phyloP scores from a whole-genome alignment of 2,797 vertebrate genomes.

The Neomorphus geoffroyi region DNA sequence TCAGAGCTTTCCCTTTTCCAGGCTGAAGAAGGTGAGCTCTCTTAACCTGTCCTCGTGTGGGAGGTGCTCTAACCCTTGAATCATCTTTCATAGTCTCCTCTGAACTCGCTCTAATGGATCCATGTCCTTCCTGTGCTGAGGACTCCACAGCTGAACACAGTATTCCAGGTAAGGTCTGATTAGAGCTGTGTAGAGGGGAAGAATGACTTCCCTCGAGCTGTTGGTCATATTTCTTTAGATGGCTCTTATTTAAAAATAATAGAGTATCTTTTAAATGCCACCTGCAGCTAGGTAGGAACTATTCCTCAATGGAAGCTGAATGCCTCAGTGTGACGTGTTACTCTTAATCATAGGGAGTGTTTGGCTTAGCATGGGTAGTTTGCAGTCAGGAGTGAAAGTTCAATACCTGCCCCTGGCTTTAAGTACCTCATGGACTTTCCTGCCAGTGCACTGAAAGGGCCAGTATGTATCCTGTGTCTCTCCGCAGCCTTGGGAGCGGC shows the following conservation, averaged over 20 bases:
- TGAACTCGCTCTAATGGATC: too few relatives aligned
- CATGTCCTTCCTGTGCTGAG: too few relatives aligned
- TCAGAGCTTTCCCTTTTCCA: too few relatives aligned
- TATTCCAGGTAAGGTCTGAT: too few relatives aligned
- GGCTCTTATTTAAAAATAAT: neutral
- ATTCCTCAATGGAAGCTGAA: neutral
- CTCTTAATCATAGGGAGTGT: neutral
- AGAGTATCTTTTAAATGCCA: neutral
- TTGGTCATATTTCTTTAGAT: neutral
- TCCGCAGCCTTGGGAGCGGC: neutral
- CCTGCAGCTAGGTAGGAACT: neutral
- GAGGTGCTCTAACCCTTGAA: too few relatives aligned
- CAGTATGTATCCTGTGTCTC: neutral
- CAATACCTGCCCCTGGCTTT: neutral
- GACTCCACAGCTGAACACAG: too few relatives aligned
- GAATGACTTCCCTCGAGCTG: too few relatives aligned
- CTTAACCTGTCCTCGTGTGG: too few relatives aligned
- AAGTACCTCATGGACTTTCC: neutral
- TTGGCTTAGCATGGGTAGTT: neutral
- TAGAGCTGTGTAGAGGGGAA: too few relatives aligned
- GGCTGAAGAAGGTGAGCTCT: too few relatives aligned
- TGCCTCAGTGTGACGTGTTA: neutral
- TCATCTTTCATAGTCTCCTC: too few relatives aligned
- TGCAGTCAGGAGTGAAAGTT: neutral
- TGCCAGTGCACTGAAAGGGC: neutral